A percentile compares a stretch with the other conserved stretches of the same genome.
These are phyloP conservation scores for Melanotus villosus DNA, from an alignment of 2,888 invertebrate species.

Conservation along the genomic window DNA sequence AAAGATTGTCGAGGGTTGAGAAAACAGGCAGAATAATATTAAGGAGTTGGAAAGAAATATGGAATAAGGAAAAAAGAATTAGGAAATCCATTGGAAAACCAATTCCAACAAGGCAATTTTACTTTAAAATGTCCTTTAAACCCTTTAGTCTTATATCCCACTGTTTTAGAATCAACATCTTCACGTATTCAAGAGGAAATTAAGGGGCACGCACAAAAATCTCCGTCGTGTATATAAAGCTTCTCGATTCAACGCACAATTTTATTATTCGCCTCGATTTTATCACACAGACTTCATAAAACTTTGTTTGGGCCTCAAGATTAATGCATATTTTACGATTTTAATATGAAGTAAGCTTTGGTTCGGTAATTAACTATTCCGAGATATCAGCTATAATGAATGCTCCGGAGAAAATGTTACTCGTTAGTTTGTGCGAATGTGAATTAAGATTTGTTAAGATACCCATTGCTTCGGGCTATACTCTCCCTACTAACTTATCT, in stretches of 20 bases:
- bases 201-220: slow-evolving; percentile 62
- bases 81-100: slow-evolving; percentile 13
- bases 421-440: slow-evolving; percentile 52
- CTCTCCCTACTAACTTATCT: slow-evolving; percentile 34
- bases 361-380: slow-evolving; percentile 62
- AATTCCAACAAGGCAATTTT: slow-evolving; percentile 28
- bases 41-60: not conserved
- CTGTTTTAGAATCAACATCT: slow-evolving; percentile 59
- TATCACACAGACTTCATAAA: slow-evolving; percentile 65
- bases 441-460: slow-evolving; percentile 53
- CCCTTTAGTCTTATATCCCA: slow-evolving; percentile 56
- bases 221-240: slow-evolving; percentile 57
- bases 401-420: slow-evolving; percentile 52
- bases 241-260: slow-evolving; percentile 63
- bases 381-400: slow-evolving; percentile 58
- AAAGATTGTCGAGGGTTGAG: no score
- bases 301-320: slow-evolving; percentile 62
- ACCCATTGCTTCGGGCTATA: slow-evolving; percentile 39
- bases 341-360: slow-evolving; percentile 62
- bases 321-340: slow-evolving; percentile 66
- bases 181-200: slow-evolving; percentile 62
- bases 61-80: slow-evolving; percentile 9
- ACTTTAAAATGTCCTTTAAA: slow-evolving; percentile 43
- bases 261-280: slow-evolving; percentile 65
- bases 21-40: not conserved